Percentiles rank a stretch among this genome's conserved stretches.
Evolutionary conservation across 2,113 vertebrate genomes (phyloP).

Genomic region (Ceyx cyanopectus): DNA sequence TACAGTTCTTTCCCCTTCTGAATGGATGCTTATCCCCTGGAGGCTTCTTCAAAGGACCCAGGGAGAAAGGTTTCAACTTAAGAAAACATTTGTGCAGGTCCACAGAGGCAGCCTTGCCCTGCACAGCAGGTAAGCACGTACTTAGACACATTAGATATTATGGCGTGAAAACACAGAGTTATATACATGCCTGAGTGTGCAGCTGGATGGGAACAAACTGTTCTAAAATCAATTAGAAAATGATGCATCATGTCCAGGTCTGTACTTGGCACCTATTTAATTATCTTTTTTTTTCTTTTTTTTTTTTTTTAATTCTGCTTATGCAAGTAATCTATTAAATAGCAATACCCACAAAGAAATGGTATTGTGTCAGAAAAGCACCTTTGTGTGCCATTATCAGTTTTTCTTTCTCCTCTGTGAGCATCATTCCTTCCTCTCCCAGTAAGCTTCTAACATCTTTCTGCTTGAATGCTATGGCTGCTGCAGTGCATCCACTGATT

Average conservation of each 20-base stretch:
- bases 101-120: neutral
- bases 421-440: neutral
- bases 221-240: neutral
- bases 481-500: neutral
- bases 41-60: neutral
- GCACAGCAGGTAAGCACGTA: neutral
- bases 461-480: neutral
- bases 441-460: neutral
- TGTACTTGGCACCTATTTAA: neutral
- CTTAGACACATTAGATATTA: neutral
- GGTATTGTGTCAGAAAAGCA: neutral
- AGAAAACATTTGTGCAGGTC: neutral
- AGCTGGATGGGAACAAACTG: neutral
- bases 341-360: neutral
- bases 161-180: neutral
- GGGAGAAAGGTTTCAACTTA: neutral
- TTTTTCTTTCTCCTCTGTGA: neutral
- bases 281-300: neutral
- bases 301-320: neutral
- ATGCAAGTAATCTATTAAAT: neutral
- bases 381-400: neutral
- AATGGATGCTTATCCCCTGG: conserved; percentile 11
- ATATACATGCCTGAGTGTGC: neutral
- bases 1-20: neutral
- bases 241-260: neutral